Evolutionary conservation across 2,113 vertebrate species (phyloP).

Genomic region (Phyllopteryx taeniolatus): DNA sequence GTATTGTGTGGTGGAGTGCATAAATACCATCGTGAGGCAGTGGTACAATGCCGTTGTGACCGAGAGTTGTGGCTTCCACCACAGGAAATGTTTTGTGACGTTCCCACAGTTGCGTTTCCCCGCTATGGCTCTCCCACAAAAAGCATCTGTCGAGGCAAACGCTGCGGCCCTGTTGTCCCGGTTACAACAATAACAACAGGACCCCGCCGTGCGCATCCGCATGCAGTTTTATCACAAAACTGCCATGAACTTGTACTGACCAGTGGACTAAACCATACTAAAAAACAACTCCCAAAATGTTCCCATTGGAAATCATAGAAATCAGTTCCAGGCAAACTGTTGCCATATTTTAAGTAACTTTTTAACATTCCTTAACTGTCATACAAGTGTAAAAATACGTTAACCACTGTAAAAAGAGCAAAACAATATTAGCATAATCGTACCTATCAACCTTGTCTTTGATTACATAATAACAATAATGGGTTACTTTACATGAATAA

Average conservation of each 20-base stretch:
- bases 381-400: not conserved
- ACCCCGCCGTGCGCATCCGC: not conserved
- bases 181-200: not conserved
- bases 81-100: slow-evolving; percentile 1
- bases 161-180: not conserved
- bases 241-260: not conserved
- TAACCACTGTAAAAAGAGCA: not conserved
- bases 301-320: not conserved
- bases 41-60: not conserved
- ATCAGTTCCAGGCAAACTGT: not conserved
- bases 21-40: not conserved
- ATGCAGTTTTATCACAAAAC: not conserved
- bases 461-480: no score
- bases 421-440: no score
- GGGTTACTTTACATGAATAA: no score
- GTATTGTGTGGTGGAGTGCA: not conserved
- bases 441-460: no score
- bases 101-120: not conserved
- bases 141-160: slow-evolving; percentile 1
- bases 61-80: not conserved
- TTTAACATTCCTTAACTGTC: no score
- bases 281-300: not conserved
- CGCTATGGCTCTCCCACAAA: not conserved
- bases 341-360: no score
- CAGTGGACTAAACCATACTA: not conserved